These are phyloP conservation scores for Melieria picta DNA, from an alignment of 2,888 invertebrate species.

Conservation along the genomic window DNA sequence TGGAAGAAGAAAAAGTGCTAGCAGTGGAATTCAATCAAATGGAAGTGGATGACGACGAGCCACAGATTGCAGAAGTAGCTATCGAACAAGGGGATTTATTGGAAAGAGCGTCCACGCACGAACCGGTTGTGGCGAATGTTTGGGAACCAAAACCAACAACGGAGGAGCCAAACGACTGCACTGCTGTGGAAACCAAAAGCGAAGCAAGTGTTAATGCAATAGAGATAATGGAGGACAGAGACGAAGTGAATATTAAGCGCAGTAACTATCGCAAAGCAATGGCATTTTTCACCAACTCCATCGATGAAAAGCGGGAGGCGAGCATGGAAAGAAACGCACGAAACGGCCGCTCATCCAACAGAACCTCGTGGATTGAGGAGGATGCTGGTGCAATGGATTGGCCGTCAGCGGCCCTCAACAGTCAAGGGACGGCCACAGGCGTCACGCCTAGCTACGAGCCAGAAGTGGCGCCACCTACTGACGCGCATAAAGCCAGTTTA, in stretches of 20 bases:
- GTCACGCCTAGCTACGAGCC: too few species aligned
- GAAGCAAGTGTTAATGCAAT: conserved; percentile 48
- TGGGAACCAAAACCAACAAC: conserved; percentile 42
- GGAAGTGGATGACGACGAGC: conserved; percentile 23
- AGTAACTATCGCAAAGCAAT: conserved; percentile 62
- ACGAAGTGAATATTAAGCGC: conserved; percentile 58
- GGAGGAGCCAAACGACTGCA: conserved; percentile 13
- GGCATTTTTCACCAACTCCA: conserved; percentile 61
- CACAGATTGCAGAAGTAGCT: conserved; percentile 33
- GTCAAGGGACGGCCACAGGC: background rate
- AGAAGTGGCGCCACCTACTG: background rate
- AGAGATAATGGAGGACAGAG: conserved; percentile 34
- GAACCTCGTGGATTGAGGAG: conserved; percentile 44
- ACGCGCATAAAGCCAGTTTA: too few species aligned
- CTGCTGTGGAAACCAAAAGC: conserved; percentile 31
- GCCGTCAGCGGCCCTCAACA: background rate
- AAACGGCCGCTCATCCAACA: conserved; percentile 29
- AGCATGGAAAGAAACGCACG: conserved; percentile 42
- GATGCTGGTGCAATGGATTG: conserved; percentile 34
- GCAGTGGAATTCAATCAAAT: conserved; percentile 50
- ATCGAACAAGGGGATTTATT: conserved; percentile 32
- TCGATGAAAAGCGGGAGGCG: conserved; percentile 56
- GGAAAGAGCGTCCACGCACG: conserved; percentile 52
- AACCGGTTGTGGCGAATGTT: conserved; percentile 47
- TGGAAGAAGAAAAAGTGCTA: conserved; percentile 51